Evolutionary conservation across 2,797 vertebrate species (phyloP), one percentile per base, ranked within the genome.

Genomic region (Cynodonichthys magdalenae): DNA sequence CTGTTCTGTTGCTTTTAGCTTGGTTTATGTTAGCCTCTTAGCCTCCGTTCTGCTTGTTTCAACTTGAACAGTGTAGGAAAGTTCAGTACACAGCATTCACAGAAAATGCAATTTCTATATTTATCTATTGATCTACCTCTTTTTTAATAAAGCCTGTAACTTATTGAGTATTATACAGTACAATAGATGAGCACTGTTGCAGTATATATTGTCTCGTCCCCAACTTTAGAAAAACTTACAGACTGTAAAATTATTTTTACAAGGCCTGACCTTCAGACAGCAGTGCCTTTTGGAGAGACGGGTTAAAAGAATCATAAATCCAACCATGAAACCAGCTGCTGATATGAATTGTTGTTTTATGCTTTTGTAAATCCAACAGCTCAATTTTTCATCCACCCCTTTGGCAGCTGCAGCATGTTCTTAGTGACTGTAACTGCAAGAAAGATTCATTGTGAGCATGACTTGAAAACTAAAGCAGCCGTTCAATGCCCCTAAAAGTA

Each of bases 311-410:
- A 74, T 66, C 69, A 87, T 89, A 89, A 88, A 89, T 89, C 74
- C 79, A 66, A 63, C 39, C 28, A 17, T 77, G 59, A 87, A 88
- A 78, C 62, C 45, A 75, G 63, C 28, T 39, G 66, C 63, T 69
- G 69, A 86, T 83, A 85, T 85, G 85, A 86, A 84, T 81, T 68
- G 74, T 80, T 82, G 78, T 88, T 87, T 86, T 85, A 81, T 87
- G 73, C 77, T 85, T 83, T 81, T 83, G 56, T 74, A 69, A 71
- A 62, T 77, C 77, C 72, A 86, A 81, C 75, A 44, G 64, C 79
- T 81, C 71, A 71, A 78, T 87, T 89, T 75, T 68, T 88, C 84
- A 84, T 77, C 76, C 70, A 49, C 63, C 46, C 66, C 64, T 74
- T 63, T 76, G 79, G 73, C 79, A 81, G 82, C 54, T 75, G 61